Evolutionary conservation across 2,888 invertebrate genomes (phyloP), one percentile per base, ranked within the genome.

Genomic region (Meganola albula): DNA sequence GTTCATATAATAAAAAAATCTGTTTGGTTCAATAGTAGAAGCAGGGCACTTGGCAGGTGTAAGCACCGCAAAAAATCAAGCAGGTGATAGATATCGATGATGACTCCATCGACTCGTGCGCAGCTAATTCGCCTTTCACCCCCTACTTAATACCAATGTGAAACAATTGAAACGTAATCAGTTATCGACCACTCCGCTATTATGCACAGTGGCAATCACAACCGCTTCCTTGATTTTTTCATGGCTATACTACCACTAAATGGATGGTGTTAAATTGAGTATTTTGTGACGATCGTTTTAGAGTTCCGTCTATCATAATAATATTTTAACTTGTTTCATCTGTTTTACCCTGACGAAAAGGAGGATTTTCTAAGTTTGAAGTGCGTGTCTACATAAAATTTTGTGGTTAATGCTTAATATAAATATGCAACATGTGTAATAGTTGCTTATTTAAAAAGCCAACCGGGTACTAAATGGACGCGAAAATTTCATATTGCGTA

Each of bases 91-190:
- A 46, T 35, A 52, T 48, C 46, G 44, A 63, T 7, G 68, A 76
- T 63, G 66, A 64, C 79, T 77, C 63, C 63, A 72, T 74, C 55
- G 69, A 57, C 75, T 68, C 78, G 79, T 75, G 80, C 79, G 76
- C 67, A 65, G 55, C 79, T 52, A 75, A 79, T 78, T 53, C n/a
- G 53, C 54, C 51, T 58, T 63, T 68, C 56, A 53, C 53, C 68
- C 70, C 66, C 48, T 55, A 55, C 62, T 66, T 65, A 63, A 40
- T 38, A 51, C 39, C 38, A 55, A 52, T 64, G 53, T 56, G 56
- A 48, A 58, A 52, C 53, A 58, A 68, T 66, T 62, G 58, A 40
- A 55, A 57, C 48, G 59, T 62, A 58, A 53, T 46, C 53, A 45
- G 43, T 43, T 42, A 52, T 51, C 53, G 49, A 45, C 42, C 53